phyloP scores from a whole-genome alignment of 2,888 invertebrate genomes.

The Aethes cnicana region DNA sequence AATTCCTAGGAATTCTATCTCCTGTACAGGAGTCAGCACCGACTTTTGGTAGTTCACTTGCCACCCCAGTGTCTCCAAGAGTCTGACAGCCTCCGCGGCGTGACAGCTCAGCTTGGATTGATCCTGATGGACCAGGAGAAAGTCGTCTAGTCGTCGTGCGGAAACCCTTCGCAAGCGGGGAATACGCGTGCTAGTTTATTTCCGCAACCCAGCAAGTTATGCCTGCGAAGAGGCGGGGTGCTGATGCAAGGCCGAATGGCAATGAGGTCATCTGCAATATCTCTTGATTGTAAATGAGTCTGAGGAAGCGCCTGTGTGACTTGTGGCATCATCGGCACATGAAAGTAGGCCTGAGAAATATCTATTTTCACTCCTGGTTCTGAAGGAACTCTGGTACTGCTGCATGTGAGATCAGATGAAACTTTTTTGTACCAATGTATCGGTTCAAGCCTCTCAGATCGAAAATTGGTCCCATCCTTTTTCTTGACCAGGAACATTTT shows the following conservation, averaged over 20 bases:
- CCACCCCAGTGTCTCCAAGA: conserved; percentile 34
- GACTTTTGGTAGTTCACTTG: conserved; percentile 34
- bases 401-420: neutral
- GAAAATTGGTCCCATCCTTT: neutral
- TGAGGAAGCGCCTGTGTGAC: neutral
- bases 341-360: neutral
- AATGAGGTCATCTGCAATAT: neutral
- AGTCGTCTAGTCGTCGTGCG: conserved; percentile 38
- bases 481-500: neutral
- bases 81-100: conserved; percentile 22
- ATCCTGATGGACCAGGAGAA: conserved; percentile 30
- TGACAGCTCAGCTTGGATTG: conserved; percentile 12
- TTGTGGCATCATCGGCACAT: no score
- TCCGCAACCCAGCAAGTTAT: conserved; percentile 34
- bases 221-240: no score
- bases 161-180: no score
- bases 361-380: neutral
- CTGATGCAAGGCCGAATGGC: no score
- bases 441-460: neutral
- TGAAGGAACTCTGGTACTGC: neutral
- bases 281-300: neutral
- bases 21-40: conserved; percentile 23
- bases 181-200: no score
- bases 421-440: neutral
- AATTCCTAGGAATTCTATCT: conserved; percentile 25